Conservation (phyloP, 2,888 invertebrate genomes). For the Esperia sulphurella region DNA sequence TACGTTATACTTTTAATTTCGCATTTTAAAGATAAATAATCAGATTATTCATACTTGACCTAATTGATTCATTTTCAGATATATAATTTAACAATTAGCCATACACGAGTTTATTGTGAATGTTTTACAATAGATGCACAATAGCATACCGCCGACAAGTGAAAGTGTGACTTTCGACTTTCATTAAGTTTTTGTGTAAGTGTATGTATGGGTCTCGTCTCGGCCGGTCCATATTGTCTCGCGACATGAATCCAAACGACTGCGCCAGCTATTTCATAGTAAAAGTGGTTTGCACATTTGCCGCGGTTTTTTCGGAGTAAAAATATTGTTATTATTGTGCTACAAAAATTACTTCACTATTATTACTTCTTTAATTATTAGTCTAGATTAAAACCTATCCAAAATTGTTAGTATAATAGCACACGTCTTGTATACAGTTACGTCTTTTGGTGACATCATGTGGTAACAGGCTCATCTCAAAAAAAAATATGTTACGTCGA, state of each 20-base stretch:
- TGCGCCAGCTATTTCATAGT: slow-evolving; percentile 34
- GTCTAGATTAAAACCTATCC: no score
- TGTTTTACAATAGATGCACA: slow-evolving; percentile 62
- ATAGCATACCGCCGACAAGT: slow-evolving; percentile 68
- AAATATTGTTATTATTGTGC: not conserved
- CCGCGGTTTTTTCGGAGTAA: slow-evolving; percentile 46
- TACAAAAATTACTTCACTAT: no score
- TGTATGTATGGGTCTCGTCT: slow-evolving; percentile 57
- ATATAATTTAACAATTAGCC: slow-evolving; percentile 40
- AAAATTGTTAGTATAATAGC: no score
- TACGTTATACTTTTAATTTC: no score
- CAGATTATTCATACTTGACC: slow-evolving; percentile 28
- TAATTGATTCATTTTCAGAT: slow-evolving; percentile 32
- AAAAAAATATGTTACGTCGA: no score
- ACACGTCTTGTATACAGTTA: no score
- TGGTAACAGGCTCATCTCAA: no score
- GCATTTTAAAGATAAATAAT: no score
- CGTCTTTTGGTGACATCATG: no score
- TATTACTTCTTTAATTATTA: no score
- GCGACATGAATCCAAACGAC: slow-evolving; percentile 50
- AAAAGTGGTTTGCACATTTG: slow-evolving; percentile 41
- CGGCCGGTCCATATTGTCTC: slow-evolving; percentile 69
- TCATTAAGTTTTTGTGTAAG: slow-evolving; percentile 75
- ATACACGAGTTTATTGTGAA: slow-evolving; percentile 28
- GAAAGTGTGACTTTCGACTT: slow-evolving; percentile 78